Evolutionary conservation across 2,888 invertebrate genomes (phyloP), one percentile per base, ranked within the genome.

Genomic region (Deilephila elpenor): DNA sequence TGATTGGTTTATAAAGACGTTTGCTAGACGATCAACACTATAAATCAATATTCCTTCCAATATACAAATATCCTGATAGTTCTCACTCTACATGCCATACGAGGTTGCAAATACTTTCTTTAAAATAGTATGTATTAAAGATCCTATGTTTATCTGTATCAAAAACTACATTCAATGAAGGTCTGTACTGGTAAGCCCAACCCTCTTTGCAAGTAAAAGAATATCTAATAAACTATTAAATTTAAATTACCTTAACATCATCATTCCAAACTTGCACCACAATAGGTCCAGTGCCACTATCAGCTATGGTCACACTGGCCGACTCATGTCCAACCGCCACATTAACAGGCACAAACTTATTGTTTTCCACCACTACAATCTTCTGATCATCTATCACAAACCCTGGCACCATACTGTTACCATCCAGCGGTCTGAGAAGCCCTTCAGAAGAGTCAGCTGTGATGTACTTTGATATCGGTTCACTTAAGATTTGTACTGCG

Each of bases 401-500:
- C 0, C 92, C 95, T 1, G 95, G 94, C 71, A 86, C 73, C 1
- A 79, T 79, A 75, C 86, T 89, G 78, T 87, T 88, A 0, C 88
- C 90, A 14, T 91, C 91, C 11, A 94, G 77, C 5, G 89, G 79
- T 17, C 88, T 80, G 3, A 95, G 73, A 25, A 76, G 82, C 0
- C 83, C 86, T 29, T 88, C 87, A 25, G 80, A 75, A 4, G 85
- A 79, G 25, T 83, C 77, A 1, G 77, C 70, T 19, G 82, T 78
- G 1, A 91, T 76, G 59, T 83, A 90, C 67, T 90, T 87, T 0
- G 89, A 84, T 56, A 96, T 82, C 11, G 93, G 91, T 80, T 94
- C 93, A 78, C 92, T 89, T 78, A 95, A 91, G 64, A 94, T 88
- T 76, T 95, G 92, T 0, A 95, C 88, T 0, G 93, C 92, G 62